These are phyloP conservation scores for Agrotis clavis DNA, from an alignment of 2,888 invertebrate species.

Conservation along the genomic window DNA sequence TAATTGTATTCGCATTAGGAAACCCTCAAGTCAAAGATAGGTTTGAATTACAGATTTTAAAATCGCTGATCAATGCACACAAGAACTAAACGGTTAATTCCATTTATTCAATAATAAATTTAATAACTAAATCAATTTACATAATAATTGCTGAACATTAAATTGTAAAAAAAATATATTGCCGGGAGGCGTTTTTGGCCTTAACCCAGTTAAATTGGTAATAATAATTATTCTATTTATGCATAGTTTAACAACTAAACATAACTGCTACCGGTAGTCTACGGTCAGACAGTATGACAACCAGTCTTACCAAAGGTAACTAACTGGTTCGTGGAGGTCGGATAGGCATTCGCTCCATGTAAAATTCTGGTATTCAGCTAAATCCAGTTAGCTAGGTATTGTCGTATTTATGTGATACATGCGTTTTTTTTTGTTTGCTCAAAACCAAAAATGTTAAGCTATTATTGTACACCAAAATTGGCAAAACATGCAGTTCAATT, in stretches of 20 bases:
- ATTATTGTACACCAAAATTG: too few species aligned
- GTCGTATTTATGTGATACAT: too few species aligned
- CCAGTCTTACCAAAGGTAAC: too few species aligned
- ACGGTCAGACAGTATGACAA: too few species aligned
- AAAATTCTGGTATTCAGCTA: too few species aligned
- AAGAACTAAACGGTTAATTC: conserved; percentile 3
- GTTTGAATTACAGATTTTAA: neutral
- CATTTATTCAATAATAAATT: conserved; percentile 2
- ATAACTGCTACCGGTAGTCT: too few species aligned
- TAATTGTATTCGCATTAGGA: neutral
- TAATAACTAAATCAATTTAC: conserved; percentile 2
- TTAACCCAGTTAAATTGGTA: conserved; percentile 13
- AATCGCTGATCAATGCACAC: neutral
- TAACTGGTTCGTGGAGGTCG: too few species aligned
- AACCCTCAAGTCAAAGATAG: neutral
- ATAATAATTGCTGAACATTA: conserved; percentile 1
- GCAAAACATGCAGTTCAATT: too few species aligned
- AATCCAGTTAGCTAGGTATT: too few species aligned
- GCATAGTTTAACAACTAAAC: neutral
- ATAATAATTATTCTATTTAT: neutral
- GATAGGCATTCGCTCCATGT: too few species aligned
- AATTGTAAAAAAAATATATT: neutral
- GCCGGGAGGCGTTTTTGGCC: conserved; percentile 14
- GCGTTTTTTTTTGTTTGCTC: too few species aligned
- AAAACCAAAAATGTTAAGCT: too few species aligned